These are phyloP conservation scores for Bombyx mandarina DNA, from an alignment of 1,140 invertebrate genomes.

Conservation along the genomic window DNA sequence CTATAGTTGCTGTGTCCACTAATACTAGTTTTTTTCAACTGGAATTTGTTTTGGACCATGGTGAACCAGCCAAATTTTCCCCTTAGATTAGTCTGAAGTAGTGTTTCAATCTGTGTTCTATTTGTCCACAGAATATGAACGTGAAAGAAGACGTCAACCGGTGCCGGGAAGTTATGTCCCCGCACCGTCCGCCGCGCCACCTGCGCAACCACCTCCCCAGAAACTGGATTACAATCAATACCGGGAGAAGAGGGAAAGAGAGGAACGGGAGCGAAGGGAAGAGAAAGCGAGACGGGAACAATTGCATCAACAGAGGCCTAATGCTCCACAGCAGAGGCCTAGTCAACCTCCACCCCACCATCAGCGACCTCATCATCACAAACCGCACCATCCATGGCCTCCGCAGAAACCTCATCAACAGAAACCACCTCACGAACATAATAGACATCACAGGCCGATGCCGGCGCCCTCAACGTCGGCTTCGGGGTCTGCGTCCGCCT, in stretches of 20 bases:
- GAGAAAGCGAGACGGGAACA: slow-evolving; percentile 42
- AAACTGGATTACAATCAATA: slow-evolving; percentile 66
- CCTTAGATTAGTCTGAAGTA: not conserved
- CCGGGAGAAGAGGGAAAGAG: slow-evolving; percentile 57
- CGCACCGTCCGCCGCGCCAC: slow-evolving; percentile 28
- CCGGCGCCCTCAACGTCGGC: slow-evolving; percentile 11
- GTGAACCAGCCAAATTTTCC: not conserved
- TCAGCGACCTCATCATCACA: slow-evolving; percentile 35
- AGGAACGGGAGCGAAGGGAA: slow-evolving; percentile 50
- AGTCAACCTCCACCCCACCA: slow-evolving; percentile 30
- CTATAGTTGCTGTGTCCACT: too few species aligned
- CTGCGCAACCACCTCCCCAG: slow-evolving; percentile 35
- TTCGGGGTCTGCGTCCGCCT: slow-evolving; percentile 11
- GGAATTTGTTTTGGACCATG: too few species aligned
- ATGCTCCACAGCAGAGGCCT: slow-evolving; percentile 18
- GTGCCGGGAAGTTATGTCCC: slow-evolving; percentile 54
- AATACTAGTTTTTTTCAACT: too few species aligned
- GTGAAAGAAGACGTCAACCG: slow-evolving; percentile 47
- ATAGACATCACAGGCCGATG: slow-evolving; percentile 23
- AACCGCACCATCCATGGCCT: slow-evolving; percentile 44
- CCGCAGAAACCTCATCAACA: slow-evolving; percentile 46
- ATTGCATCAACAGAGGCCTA: slow-evolving; percentile 20
- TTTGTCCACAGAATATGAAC: slow-evolving; percentile 46
- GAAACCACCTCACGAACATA: slow-evolving; percentile 37
- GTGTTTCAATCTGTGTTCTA: not conserved